Conservation (phyloP, 2,113 vertebrate genomes). For the Sardina pilchardus region DNA sequence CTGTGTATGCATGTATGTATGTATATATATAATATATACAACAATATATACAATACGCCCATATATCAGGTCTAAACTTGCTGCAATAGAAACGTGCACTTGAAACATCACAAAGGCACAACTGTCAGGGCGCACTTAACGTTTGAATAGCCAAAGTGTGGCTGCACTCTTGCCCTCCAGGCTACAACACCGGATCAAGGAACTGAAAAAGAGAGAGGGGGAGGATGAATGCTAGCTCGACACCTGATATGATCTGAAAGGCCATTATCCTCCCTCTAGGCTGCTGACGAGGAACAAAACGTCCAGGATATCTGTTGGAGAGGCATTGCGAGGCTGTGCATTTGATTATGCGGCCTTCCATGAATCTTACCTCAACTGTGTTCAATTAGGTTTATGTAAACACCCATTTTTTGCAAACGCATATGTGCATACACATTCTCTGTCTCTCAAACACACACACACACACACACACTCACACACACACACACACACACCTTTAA, state of each 20-base stretch:
- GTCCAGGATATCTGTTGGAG: not conserved
- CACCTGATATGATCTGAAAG: not conserved
- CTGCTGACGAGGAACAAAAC: not conserved
- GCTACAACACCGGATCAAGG: not conserved
- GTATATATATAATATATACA: not conserved
- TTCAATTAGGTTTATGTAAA: not conserved
- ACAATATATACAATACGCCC: not conserved
- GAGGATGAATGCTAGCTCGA: not conserved
- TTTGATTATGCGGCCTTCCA: not conserved
- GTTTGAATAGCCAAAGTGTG: not conserved
- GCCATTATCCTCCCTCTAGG: not conserved
- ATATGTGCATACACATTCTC: not conserved
- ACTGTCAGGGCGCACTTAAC: not conserved
- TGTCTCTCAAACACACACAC: not conserved
- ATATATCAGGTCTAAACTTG: not conserved
- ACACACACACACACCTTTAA: not conserved
- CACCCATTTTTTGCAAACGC: not conserved
- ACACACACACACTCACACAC: not conserved
- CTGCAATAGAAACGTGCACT: not conserved
- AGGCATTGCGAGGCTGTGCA: not conserved
- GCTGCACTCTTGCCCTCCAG: not conserved
- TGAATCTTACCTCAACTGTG: not conserved
- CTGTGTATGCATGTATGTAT: too few species aligned
- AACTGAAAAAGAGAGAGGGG: not conserved
- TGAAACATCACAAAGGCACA: conserved; percentile 3